Base-by-base conservation (phyloP, 1,140 invertebrate genomes). In the Drosophila truncata region DNA sequence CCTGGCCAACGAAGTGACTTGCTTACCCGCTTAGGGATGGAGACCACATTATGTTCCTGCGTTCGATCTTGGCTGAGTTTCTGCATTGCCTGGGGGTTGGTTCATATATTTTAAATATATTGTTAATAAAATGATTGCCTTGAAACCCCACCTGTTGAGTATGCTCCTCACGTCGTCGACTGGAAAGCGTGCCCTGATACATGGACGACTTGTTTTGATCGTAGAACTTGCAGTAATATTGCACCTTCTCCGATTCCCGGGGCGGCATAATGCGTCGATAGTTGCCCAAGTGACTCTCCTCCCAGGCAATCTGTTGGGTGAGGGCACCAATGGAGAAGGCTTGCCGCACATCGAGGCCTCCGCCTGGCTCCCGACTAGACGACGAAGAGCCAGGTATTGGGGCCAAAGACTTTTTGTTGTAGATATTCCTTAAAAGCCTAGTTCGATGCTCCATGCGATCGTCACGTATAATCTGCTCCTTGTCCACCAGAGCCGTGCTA, bases 401-500 rank as follows among this genome's bases (percentile, higher is more conserved):
- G 27, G 94, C 91, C 20, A 95, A 94, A 14, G 95, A 85, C 82
- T 94, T 95, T 10, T 54, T 69, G 1, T 52, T 50, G 44, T 71
- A 63, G 16, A 76, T 39, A 16, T 84, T 78, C 0, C 62, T 61
- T n/a, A 88, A 29, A 1, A 90, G 35, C 4, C 85, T 71, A 0
- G 82, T 69, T 2, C 78, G 42, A 1, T 75, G 62, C 27, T 41
- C 55, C 0, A 41, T 54, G 29, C 95, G 94, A 78, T 97, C 96
- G 81, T 96, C 96, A 29, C 95, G 94, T 0, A 97, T 94, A 27
- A 96, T 94, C 84, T 96, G 96, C 54, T 95, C 94, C 88, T 96
- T 96, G 82, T 98, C 96, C 78, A 95, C 96, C 73, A 96, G 94
- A 70, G 95, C 95, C 55, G 98, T 95, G 93, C 98, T 97, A 49